phyloP scores from a whole-genome alignment of 1,140 invertebrate genomes.

The Caligus rogercresseyi region DNA sequence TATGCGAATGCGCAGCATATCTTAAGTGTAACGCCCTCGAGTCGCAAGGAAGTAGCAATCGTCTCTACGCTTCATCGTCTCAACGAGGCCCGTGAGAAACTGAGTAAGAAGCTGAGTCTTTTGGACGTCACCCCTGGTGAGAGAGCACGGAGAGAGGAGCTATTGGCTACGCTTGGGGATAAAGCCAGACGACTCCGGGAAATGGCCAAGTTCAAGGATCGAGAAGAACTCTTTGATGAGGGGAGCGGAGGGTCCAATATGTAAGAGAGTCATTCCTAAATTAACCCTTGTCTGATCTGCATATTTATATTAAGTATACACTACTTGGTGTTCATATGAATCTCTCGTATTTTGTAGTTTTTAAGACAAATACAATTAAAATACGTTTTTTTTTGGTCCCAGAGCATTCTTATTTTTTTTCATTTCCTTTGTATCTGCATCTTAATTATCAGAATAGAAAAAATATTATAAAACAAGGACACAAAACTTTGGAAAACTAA shows the following conservation, averaged over 20 bases:
- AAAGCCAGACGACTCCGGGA: neutral
- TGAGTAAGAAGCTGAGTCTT: neutral
- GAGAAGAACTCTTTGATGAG: neutral
- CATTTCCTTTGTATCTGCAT: too few relatives aligned
- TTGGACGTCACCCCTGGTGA: neutral
- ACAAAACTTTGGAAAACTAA: too few relatives aligned
- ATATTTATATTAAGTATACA: too few relatives aligned
- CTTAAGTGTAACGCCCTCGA: neutral
- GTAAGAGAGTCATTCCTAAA: neutral
- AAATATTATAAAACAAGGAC: too few relatives aligned
- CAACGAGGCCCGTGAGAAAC: neutral
- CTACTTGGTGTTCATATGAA: too few relatives aligned
- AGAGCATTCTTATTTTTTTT: too few relatives aligned
- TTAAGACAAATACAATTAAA: too few relatives aligned
- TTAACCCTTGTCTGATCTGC: too few relatives aligned
- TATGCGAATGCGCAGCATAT: neutral
- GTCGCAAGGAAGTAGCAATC: neutral
- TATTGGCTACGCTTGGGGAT: slow-evolving; percentile 28
- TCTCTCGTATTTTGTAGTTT: too few relatives aligned
- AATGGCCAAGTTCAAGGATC: slow-evolving; percentile 2
- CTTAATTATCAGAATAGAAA: too few relatives aligned
- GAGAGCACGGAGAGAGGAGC: slow-evolving; percentile 26
- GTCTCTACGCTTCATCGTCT: neutral
- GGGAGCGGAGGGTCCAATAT: neutral
- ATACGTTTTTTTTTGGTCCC: too few relatives aligned